These are phyloP conservation scores for Dryobota labecula DNA, from an alignment of 2,888 invertebrate species.

Conservation along the genomic window DNA sequence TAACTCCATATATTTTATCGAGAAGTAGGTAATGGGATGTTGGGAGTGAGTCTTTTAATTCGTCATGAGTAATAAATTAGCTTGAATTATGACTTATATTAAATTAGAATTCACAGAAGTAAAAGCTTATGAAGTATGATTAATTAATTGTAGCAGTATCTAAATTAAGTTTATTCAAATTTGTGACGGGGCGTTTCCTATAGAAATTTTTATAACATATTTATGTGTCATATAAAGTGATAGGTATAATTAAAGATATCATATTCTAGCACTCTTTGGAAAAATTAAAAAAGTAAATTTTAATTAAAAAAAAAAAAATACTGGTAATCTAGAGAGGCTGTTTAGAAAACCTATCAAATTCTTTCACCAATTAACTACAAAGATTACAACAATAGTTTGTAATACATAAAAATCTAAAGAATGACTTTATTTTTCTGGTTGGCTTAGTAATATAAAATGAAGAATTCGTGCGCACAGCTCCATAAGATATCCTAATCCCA, in stretches of 20 bases:
- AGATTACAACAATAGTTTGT: slow-evolving; percentile 11
- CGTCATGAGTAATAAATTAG: slow-evolving; percentile 40
- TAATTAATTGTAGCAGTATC: slow-evolving; percentile 42
- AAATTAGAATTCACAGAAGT: slow-evolving; percentile 49
- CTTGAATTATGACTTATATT: slow-evolving; percentile 51
- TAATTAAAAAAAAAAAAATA: too few species aligned
- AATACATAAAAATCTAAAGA: slow-evolving; percentile 14
- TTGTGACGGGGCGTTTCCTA: slow-evolving; percentile 17
- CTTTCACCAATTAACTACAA: slow-evolving; percentile 5
- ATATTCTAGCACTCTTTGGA: too few species aligned
- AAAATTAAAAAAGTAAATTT: too few species aligned
- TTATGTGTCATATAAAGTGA: too few species aligned
- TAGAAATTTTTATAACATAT: slow-evolving; percentile 27
- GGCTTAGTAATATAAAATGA: slow-evolving; percentile 15
- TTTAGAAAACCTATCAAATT: slow-evolving; percentile 6
- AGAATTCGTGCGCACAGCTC: slow-evolving; percentile 71
- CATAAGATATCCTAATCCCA: slow-evolving; percentile 61
- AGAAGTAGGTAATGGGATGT: slow-evolving; percentile 53
- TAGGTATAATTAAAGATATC: too few species aligned
- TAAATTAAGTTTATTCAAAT: slow-evolving; percentile 48
- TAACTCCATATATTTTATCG: slow-evolving; percentile 58
- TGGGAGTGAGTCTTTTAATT: slow-evolving; percentile 46
- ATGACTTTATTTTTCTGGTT: not conserved
- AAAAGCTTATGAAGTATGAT: slow-evolving; percentile 50
- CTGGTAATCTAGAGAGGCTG: too few species aligned